phyloP scores from a whole-genome alignment of 2,113 vertebrate genomes.

The Tyto alba region DNA sequence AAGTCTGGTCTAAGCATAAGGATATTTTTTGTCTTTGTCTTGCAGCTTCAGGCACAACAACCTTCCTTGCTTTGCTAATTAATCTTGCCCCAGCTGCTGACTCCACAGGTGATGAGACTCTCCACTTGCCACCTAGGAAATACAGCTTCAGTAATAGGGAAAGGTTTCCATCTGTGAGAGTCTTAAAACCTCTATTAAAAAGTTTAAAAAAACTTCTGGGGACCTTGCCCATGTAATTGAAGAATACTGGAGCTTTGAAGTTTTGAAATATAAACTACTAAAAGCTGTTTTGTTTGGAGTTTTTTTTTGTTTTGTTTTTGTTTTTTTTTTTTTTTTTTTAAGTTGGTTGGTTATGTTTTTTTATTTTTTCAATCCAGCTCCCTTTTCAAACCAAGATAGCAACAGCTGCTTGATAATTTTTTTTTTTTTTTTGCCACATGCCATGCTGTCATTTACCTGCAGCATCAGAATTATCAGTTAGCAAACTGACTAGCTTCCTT shows the following conservation, averaged over 20 bases:
- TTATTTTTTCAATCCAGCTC: background rate
- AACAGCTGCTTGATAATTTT: background rate
- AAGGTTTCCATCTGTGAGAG: background rate
- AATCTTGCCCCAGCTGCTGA: slow-evolving; percentile 20
- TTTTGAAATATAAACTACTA: background rate
- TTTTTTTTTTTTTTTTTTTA: background rate
- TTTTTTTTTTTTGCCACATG: background rate
- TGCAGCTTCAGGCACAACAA: background rate
- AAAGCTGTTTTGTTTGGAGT: background rate
- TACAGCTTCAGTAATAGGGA: background rate
- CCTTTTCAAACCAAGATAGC: background rate
- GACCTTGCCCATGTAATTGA: background rate
- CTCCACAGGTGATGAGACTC: slow-evolving; percentile 19
- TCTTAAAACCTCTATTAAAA: background rate
- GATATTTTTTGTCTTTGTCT: slow-evolving; percentile 12
- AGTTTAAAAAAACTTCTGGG: background rate
- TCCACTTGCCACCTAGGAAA: slow-evolving; percentile 20
- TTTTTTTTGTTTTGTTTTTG: background rate
- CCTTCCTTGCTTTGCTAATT: background rate
- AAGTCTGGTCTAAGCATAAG: background rate
- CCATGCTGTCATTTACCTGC: background rate
- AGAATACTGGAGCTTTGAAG: background rate
- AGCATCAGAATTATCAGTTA: background rate
- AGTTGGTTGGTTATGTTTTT: background rate
- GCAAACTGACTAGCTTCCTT: background rate